Evolutionary conservation across 2,113 vertebrate genomes (phyloP).

Genomic region (Sapajus apella): DNA sequence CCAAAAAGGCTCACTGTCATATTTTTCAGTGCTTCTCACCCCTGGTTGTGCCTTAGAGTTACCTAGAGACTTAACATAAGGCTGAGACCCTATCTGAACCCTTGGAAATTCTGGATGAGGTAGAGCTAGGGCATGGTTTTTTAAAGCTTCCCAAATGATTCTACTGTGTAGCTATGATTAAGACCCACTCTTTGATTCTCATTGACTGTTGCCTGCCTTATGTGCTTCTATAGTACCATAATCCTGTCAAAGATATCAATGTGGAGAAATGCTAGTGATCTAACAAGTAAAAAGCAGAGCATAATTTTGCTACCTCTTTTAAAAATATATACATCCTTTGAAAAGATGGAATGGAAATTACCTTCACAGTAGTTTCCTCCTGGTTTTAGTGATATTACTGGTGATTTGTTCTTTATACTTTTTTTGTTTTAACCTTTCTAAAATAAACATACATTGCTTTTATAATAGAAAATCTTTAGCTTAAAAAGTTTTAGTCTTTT

Average conservation of each 20-base stretch:
- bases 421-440: neutral
- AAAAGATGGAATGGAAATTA: neutral
- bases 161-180: neutral
- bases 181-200: neutral
- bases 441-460: constrained; percentile 21
- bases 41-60: neutral
- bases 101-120: neutral
- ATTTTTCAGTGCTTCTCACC: neutral
- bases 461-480: neutral
- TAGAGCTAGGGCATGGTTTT: neutral
- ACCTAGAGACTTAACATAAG: neutral
- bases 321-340: neutral
- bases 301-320: neutral
- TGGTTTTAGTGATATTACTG: neutral
- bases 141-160: neutral
- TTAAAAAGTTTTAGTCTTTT: constrained; percentile 8
- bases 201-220: neutral
- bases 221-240: neutral
- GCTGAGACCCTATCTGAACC: neutral
- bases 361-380: neutral
- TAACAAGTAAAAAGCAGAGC: neutral
- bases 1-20: neutral
- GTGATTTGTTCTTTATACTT: constrained; percentile 4
- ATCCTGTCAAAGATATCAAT: neutral
- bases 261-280: neutral